Conservation (phyloP, 2,797 vertebrate genomes). For the Lates japonicus region DNA sequence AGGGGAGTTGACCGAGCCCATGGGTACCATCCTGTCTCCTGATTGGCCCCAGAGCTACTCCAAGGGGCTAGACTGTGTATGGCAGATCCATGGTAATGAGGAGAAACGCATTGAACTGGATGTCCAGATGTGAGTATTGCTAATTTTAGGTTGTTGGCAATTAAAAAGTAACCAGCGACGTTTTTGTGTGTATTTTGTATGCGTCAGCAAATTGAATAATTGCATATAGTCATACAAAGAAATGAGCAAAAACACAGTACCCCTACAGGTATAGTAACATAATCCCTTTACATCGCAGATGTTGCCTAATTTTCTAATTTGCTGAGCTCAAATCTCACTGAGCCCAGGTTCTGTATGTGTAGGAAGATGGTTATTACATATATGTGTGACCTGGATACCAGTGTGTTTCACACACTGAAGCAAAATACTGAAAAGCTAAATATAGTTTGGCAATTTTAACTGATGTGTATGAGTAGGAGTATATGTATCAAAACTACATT, state of each 20-base stretch:
- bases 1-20: constrained; percentile 89
- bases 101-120: constrained; percentile 94
- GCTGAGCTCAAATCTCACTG: background rate
- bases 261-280: background rate
- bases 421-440: background rate
- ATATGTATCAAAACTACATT: background rate
- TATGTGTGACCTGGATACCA: background rate
- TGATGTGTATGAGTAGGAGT: background rate
- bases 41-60: constrained; percentile 96
- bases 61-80: constrained; percentile 93
- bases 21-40: constrained; percentile 93
- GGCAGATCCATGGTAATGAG: constrained; percentile 93
- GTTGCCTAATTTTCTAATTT: background rate
- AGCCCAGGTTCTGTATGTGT: background rate
- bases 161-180: background rate
- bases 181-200: background rate
- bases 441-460: background rate
- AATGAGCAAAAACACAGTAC: background rate
- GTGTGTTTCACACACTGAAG: background rate
- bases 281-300: background rate
- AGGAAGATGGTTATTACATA: background rate
- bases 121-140: constrained; percentile 90
- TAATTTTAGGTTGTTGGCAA: background rate
- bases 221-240: background rate
- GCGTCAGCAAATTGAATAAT: background rate